phyloP scores from a whole-genome alignment of 2,888 invertebrate genomes.

The Agrotis puta region DNA sequence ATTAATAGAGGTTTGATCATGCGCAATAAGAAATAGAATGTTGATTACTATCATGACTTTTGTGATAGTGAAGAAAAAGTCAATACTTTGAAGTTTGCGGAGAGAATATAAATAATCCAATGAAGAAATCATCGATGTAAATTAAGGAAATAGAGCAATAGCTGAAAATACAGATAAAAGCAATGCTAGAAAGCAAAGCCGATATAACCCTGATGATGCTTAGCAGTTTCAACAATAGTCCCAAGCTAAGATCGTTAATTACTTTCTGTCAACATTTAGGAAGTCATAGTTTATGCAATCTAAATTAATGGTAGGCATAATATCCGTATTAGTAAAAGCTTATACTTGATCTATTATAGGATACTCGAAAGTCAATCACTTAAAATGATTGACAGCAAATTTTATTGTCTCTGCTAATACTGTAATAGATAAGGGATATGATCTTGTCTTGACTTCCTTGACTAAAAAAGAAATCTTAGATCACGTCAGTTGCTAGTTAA shows the following conservation, averaged over 20 bases:
- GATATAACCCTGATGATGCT: not conserved
- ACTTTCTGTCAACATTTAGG: constrained; percentile 27
- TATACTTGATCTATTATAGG: constrained; percentile 27
- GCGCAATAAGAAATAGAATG: constrained; percentile 17
- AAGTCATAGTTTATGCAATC: constrained; percentile 41
- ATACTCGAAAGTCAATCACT: constrained; percentile 38
- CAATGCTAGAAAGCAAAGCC: not conserved
- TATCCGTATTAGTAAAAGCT: constrained; percentile 45
- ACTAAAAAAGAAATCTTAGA: constrained; percentile 23
- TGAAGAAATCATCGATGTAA: not conserved
- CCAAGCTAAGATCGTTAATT: constrained; percentile 28
- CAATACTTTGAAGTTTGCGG: not conserved
- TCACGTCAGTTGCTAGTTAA: not conserved
- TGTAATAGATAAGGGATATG: constrained; percentile 27
- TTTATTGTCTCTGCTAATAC: constrained; percentile 18
- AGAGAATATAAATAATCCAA: not conserved
- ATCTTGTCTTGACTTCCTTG: constrained; percentile 23
- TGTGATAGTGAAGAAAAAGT: constrained; percentile 15
- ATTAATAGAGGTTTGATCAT: constrained; percentile 35
- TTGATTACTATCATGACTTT: constrained; percentile 37
- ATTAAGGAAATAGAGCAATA: not conserved
- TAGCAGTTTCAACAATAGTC: constrained; percentile 2
- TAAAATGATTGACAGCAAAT: constrained; percentile 46
- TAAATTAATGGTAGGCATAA: constrained; percentile 40
- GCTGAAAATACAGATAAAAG: not conserved